Evolutionary conservation across 30 jellyfish, hydroid and myxozoan genomes (phyloP).

Genomic region (Pelagia noctiluca): DNA sequence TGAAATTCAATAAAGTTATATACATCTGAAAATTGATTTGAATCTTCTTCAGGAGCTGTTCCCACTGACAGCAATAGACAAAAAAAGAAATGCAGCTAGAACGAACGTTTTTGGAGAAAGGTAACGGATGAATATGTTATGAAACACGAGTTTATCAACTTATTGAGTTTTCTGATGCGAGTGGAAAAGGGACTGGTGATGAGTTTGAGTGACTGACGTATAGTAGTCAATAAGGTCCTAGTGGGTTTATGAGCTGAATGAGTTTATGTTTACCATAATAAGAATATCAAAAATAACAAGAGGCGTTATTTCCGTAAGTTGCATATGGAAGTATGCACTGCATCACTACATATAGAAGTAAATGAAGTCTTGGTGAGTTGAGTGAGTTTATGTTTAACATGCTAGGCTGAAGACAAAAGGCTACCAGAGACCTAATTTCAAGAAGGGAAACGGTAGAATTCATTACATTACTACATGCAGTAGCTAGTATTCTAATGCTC

Average conservation of each 20-base stretch:
- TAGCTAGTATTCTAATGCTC: too few relatives aligned
- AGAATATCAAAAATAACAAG: too few relatives aligned
- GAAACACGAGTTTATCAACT: too few relatives aligned
- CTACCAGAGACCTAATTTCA: too few relatives aligned
- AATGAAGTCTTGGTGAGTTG: too few relatives aligned
- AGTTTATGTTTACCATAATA: neutral
- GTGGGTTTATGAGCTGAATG: neutral
- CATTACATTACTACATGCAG: too few relatives aligned
- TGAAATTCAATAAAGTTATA: neutral
- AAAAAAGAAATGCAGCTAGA: conserved; percentile 33
- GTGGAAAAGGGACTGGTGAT: neutral
- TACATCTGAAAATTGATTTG: neutral
- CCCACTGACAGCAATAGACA: conserved; percentile 52
- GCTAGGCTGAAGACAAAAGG: too few relatives aligned
- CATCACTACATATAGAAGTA: too few relatives aligned
- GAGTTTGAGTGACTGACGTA: neutral
- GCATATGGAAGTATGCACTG: too few relatives aligned
- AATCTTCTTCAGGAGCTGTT: conserved; percentile 57
- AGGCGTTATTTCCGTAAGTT: too few relatives aligned
- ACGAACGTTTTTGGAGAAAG: conserved; percentile 58
- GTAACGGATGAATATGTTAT: conserved; percentile 15
- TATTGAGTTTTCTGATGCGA: neutral
- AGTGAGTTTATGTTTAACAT: too few relatives aligned
- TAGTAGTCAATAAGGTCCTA: neutral
- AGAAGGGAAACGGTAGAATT: too few relatives aligned